phyloP scores from a whole-genome alignment of 1,140 invertebrate genomes.

The Brachystomella parvula region DNA sequence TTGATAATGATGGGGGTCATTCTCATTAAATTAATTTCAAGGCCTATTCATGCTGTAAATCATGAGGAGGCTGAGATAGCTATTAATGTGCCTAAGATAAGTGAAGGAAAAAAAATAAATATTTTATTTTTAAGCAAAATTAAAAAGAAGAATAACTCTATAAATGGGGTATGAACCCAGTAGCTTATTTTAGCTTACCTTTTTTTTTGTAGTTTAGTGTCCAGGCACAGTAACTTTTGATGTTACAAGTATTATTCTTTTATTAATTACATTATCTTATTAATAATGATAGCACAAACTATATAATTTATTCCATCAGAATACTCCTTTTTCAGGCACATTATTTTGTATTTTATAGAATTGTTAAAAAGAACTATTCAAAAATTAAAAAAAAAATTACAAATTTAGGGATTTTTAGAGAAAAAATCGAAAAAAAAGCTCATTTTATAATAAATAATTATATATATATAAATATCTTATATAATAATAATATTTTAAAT shows the following conservation, averaged over 20 bases:
- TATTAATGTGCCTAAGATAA: constrained; percentile 21
- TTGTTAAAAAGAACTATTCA: not conserved
- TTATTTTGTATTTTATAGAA: constrained; percentile 14
- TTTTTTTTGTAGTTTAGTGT: constrained; percentile 31
- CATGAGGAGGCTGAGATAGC: constrained; percentile 14
- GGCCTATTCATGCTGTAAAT: constrained; percentile 18
- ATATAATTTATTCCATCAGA: constrained; percentile 37
- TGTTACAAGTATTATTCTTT: constrained; percentile 25
- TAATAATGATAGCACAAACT: constrained; percentile 17
- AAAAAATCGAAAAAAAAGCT: not conserved
- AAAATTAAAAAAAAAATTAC: constrained; percentile 4
- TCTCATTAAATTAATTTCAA: constrained; percentile 36
- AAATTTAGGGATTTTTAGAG: not conserved
- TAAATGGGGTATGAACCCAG: constrained; percentile 38
- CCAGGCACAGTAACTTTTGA: constrained; percentile 32
- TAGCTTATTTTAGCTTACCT: constrained; percentile 39
- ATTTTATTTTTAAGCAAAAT: constrained; percentile 25
- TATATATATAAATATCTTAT: constrained; percentile 17
- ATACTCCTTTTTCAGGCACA: constrained; percentile 39
- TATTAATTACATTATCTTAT: constrained; percentile 23
- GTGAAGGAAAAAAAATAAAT: constrained; percentile 23
- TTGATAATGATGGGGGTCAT: constrained; percentile 31
- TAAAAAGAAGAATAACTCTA: constrained; percentile 30
- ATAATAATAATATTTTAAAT: constrained; percentile 14
- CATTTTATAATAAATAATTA: constrained; percentile 17